These are phyloP conservation scores for Drosophila albomicans DNA, from an alignment of 1,140 invertebrate genomes.

Conservation along the genomic window DNA sequence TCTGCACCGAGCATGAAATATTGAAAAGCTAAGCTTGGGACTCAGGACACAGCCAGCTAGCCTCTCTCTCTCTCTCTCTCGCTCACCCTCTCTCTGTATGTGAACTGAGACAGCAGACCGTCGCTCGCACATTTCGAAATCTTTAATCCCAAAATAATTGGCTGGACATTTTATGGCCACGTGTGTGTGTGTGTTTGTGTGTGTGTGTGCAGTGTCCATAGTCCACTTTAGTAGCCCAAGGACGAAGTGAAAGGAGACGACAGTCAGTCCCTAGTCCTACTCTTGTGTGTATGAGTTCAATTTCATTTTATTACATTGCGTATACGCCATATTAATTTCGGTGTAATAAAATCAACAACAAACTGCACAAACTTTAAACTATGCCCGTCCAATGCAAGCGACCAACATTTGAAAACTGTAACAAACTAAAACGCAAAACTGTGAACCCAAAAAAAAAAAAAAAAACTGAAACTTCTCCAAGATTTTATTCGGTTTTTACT, in stretches of 20 bases:
- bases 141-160: slow-evolving; percentile 58
- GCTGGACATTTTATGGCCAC: slow-evolving; percentile 54
- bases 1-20: slow-evolving; percentile 34
- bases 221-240: neutral
- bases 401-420: neutral
- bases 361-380: slow-evolving; percentile 42
- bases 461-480: slow-evolving; percentile 25
- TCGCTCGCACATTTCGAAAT: slow-evolving; percentile 33
- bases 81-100: no score
- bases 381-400: slow-evolving; percentile 12
- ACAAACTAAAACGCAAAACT: slow-evolving; percentile 38
- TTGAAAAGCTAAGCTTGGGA: slow-evolving; percentile 32
- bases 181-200: slow-evolving; percentile 9
- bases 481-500: slow-evolving; percentile 37
- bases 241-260: neutral
- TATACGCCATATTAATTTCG: slow-evolving; percentile 44
- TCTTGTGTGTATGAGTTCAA: slow-evolving; percentile 46
- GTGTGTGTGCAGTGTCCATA: no score
- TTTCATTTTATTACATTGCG: slow-evolving; percentile 69
- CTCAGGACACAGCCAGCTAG: no score
- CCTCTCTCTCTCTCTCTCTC: no score
- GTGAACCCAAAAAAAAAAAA: neutral
- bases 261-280: neutral
- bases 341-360: slow-evolving; percentile 47
- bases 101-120: neutral